Conservation (phyloP, 2,888 invertebrate genomes). For the Entomobrya proxima region DNA sequence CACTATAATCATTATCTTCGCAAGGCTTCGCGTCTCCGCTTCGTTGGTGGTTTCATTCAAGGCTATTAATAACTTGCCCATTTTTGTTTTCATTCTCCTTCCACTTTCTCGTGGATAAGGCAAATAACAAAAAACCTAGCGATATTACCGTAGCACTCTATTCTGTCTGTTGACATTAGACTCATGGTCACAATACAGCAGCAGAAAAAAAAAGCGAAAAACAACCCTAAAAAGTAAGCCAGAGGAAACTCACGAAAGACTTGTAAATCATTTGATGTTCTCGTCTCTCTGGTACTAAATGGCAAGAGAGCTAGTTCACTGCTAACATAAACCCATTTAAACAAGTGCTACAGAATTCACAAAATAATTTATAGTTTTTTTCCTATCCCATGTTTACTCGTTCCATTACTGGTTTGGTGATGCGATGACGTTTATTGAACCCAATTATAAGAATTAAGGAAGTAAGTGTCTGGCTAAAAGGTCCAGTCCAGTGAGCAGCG, state of each 20-base stretch:
- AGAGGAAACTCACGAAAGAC: neutral
- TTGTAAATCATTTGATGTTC: neutral
- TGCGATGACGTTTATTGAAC: slow-evolving; percentile 30
- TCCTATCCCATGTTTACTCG: neutral
- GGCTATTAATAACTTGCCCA: slow-evolving; percentile 38
- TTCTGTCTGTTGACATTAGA: slow-evolving; percentile 32
- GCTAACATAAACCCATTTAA: too few relatives aligned
- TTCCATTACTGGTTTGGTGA: neutral
- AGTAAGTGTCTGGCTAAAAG: slow-evolving; percentile 37
- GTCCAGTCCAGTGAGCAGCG: neutral
- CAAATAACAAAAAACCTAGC: neutral
- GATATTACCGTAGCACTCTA: neutral
- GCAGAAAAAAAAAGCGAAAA: neutral
- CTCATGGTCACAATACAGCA: neutral
- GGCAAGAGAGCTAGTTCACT: neutral
- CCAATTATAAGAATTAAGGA: slow-evolving; percentile 36
- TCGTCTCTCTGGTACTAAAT: slow-evolving; percentile 11
- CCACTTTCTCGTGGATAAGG: neutral
- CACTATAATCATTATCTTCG: neutral
- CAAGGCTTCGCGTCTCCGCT: neutral
- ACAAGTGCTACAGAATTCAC: neutral
- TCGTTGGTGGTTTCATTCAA: slow-evolving; percentile 44
- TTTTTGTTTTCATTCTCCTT: slow-evolving; percentile 20
- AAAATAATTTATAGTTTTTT: slow-evolving; percentile 19
- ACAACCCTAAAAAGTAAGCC: neutral